Percentiles rank a stretch among this genome's conserved stretches.
These are phyloP conservation scores for Engystomops pustulosus DNA, from an alignment of 2,113 vertebrate genomes.

Conservation along the genomic window DNA sequence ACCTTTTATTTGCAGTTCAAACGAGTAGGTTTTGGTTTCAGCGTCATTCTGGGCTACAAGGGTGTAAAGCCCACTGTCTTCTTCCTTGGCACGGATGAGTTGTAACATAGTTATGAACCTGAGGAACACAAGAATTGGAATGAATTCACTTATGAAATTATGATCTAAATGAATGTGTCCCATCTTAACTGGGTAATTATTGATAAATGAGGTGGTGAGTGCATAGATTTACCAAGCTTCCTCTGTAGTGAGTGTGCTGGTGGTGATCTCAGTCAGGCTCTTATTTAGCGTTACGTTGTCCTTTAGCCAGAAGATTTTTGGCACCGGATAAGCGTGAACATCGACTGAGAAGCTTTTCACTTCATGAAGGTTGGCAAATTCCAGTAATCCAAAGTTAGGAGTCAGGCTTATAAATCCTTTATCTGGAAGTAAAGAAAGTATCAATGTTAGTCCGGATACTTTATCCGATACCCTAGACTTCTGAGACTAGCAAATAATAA, in stretches of 20 bases:
- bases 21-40: constrained; percentile 78
- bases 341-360: constrained; percentile 85
- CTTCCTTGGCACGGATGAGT: constrained; percentile 92
- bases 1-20: constrained; percentile 92
- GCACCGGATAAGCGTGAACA: constrained; percentile 83
- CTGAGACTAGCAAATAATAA: too few species aligned
- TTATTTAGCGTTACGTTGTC: constrained; percentile 84
- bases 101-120: constrained; percentile 88
- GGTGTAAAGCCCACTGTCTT: constrained; percentile 94
- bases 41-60: constrained; percentile 85
- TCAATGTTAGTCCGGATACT: not conserved
- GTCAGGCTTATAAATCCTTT: constrained; percentile 82
- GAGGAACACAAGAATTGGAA: constrained; percentile 49
- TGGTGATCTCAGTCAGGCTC: constrained; percentile 89
- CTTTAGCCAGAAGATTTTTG: constrained; percentile 89
- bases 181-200: too few species aligned
- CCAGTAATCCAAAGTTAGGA: constrained; percentile 77
- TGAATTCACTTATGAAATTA: constrained; percentile 26
- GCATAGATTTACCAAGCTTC: constrained; percentile 83
- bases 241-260: constrained; percentile 74
- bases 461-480: not conserved
- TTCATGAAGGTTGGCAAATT: constrained; percentile 89
- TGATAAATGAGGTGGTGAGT: too few species aligned
- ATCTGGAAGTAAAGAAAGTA: constrained; percentile 72
- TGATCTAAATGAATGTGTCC: too few species aligned